These are phyloP conservation scores for Pristionchus entomophagus DNA, from an alignment of 2,888 invertebrate species.

Conservation along the genomic window DNA sequence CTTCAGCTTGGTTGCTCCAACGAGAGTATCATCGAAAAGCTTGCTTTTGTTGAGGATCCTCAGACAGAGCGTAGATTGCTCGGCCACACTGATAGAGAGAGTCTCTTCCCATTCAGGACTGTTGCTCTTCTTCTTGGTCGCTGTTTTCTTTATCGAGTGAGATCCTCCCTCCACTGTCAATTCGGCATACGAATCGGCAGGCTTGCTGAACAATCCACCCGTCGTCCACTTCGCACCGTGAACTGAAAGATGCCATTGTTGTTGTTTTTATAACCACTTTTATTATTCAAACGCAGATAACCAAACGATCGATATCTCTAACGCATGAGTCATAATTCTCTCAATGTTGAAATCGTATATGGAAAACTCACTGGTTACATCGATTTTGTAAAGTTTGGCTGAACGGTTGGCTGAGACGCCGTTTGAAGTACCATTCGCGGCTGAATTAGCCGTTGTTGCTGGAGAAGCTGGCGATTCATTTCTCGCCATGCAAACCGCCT, in stretches of 20 bases:
- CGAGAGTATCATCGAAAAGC: slow-evolving; percentile 72
- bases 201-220: slow-evolving; percentile 64
- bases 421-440: slow-evolving; percentile 25
- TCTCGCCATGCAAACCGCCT: slow-evolving; percentile 45
- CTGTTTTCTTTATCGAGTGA: slow-evolving; percentile 63
- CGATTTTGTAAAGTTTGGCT: slow-evolving; percentile 34
- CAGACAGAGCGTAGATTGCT: slow-evolving; percentile 64
- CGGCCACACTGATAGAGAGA: slow-evolving; percentile 64
- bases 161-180: slow-evolving; percentile 64
- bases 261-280: too few relatives aligned
- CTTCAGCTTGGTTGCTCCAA: slow-evolving; percentile 70
- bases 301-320: not conserved
- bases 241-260: slow-evolving; percentile 62
- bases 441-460: not conserved
- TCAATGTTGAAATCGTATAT: not conserved
- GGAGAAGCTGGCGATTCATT: slow-evolving; percentile 48
- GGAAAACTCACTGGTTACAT: slow-evolving; percentile 43
- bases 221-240: slow-evolving; percentile 63
- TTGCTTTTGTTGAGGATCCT: slow-evolving; percentile 70
- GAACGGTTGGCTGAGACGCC: slow-evolving; percentile 22
- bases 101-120: slow-evolving; percentile 74
- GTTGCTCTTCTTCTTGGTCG: slow-evolving; percentile 71
- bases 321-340: slow-evolving; percentile 18
- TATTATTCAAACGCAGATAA: not conserved
- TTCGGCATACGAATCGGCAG: slow-evolving; percentile 73